Percentiles rank a stretch among this genome's conserved stretches.
phyloP scores from a whole-genome alignment of 2,113 vertebrate genomes.

The Nicator chloris region DNA sequence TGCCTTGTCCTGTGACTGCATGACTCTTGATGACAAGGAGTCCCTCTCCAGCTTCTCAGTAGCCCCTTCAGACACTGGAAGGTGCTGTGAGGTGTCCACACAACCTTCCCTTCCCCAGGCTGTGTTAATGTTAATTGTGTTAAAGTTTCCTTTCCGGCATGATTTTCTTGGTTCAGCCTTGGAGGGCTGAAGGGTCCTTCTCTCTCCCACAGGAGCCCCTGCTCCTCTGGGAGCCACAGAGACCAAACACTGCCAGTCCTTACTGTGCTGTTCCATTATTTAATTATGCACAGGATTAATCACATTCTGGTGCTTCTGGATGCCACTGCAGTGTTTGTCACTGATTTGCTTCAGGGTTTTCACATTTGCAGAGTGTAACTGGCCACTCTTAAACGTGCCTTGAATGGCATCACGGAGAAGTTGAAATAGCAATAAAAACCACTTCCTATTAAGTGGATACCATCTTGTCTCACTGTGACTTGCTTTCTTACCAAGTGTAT shows the following conservation, averaged over 20 bases:
- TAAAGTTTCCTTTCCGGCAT: not conserved
- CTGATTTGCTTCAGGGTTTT: not conserved
- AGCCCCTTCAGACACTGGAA: not conserved
- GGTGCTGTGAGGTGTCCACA: not conserved
- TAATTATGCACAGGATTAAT: not conserved
- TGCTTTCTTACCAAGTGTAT: not conserved
- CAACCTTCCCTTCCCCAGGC: not conserved
- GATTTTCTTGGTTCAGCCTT: not conserved
- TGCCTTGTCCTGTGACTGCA: not conserved
- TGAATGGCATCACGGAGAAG: not conserved
- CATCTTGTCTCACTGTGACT: not conserved
- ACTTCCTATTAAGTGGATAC: not conserved
- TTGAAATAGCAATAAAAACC: not conserved
- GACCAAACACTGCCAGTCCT: not conserved
- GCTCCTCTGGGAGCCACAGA: not conserved
- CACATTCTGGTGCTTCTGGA: not conserved
- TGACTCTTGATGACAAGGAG: not conserved
- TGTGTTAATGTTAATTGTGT: not conserved
- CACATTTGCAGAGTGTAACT: not conserved
- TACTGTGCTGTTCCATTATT: not conserved
- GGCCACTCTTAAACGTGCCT: not conserved
- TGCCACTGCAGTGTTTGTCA: not conserved
- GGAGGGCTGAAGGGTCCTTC: not conserved
- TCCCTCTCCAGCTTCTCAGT: not conserved
- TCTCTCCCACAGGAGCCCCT: not conserved